Evolutionary conservation across 2,888 invertebrate genomes (phyloP), one percentile per base, ranked within the genome.

Genomic region (Troglohyphantes excavatus): DNA sequence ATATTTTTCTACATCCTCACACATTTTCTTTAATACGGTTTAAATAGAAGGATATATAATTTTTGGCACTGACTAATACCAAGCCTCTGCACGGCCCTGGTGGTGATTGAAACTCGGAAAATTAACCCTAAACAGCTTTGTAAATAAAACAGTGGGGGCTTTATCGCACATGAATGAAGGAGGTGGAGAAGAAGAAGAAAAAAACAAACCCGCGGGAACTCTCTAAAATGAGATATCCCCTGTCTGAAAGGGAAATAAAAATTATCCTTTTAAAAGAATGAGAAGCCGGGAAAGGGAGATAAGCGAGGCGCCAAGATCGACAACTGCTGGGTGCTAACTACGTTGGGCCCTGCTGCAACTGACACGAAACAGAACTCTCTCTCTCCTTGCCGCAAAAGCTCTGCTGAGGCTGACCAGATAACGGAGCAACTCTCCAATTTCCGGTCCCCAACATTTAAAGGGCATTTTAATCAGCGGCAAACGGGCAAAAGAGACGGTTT

Each of bases 291-390:
- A 53, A 27, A 27, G 7, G 21, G 7, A 59, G 73, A 73, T 73
- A 83, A 83, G 59, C 43, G 2, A 79, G 88, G 88, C 88, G 88
- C 88, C 88, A 88, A 88, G 81, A 61, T 82, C 70, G 46, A 39
- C 82, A 82, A 75, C 61, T 73, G 53, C 53, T 73, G 88, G 53
- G 78, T 82, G 82, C 75, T 88, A 88, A 88, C 88, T 81, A 65
- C 68, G 82, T 88, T 88, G 75, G 79, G 84, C 27, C 72, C 19
- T 75, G 46, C 33, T 13, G 27, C 27, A n/a, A 21, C 17, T 86
- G 78, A 76, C 85, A 78, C 39, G 19, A 78, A 43, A 63, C 84
- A 84, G 84, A 75, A 43, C 78, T 29, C 33, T 7, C 19, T 13
- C 72, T 61, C 46, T 65, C 17, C 19, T 23, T 27, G 27, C 6